Base-by-base conservation (phyloP, 2,113 vertebrate genomes). In the Gymnocephalus cernua region DNA sequence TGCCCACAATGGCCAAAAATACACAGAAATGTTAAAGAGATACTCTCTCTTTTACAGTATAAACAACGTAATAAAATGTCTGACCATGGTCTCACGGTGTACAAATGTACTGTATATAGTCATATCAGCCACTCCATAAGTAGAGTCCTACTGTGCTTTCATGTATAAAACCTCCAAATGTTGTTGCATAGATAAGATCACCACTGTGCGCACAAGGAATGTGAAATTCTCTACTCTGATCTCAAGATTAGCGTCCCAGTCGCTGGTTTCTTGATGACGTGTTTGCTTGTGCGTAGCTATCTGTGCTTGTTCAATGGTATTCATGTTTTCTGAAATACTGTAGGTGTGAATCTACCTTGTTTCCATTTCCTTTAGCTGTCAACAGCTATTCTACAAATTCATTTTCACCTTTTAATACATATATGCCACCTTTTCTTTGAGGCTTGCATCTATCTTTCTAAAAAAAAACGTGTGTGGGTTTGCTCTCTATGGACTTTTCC, bases 211-310 rank as follows among this genome's bases (percentile, higher is more conserved):
- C 59, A 74, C 21, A 48, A 79, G 85, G 78, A 89, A 89, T 92
- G 80, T 86, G 79, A 77, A 79, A 77, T 86, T 83, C 69, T 29
- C 53, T 80, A 62, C 25, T 83, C 75, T 48, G 50, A 86, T 86
- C 59, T 79, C 27, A 23, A 8, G 38, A 84, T 80, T 57, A 38
- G 6, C 29, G 23, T 25, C 62, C n/a, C n/a, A 15, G 47, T 41
- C 27, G 7, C 1, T 12, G 54, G 25, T 75, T 38, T 57, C 71
- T 9, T 3, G 4, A 45, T 51, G 51, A 57, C 35, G 23, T 27
- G 62, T 71, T 44, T 19, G 27, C 44, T 19, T 45, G 23, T 7
- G 48, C 27, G 0, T 23, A 19, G 6, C 4, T n/a, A 6, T 66
- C 57, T 58, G 23, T 19, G 47, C 23, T n/a, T 56, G 27, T 15